Evolutionary conservation across 35 echinoderm and acorn worm species (phyloP).

Genomic region (Holothuria glaberrima): DNA sequence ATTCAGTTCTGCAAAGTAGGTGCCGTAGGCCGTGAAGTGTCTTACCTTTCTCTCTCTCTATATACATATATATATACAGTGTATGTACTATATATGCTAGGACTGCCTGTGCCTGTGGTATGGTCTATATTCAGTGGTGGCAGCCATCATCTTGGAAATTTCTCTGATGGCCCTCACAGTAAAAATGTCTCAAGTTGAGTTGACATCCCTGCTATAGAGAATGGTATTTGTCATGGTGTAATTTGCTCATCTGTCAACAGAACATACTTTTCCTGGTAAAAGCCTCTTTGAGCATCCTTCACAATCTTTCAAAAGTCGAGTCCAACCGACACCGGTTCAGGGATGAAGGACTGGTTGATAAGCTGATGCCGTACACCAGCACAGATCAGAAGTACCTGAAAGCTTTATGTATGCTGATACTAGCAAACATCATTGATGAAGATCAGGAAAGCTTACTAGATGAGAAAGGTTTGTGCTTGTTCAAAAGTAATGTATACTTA

Average conservation of each 20-base stretch:
- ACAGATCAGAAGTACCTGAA: slow-evolving; percentile 82
- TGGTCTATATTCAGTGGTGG: too few species aligned
- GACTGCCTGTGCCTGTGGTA: too few species aligned
- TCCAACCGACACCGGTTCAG: slow-evolving; percentile 75
- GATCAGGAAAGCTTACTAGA: slow-evolving; percentile 58
- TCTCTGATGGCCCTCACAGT: too few species aligned
- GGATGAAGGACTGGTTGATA: slow-evolving; percentile 67
- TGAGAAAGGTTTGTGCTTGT: slow-evolving; percentile 53
- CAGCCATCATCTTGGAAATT: too few species aligned
- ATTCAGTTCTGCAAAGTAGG: too few species aligned
- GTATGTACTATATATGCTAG: too few species aligned
- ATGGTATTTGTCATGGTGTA: not conserved
- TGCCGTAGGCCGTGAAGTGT: too few species aligned
- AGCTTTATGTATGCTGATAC: slow-evolving; percentile 89
- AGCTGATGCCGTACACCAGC: slow-evolving; percentile 65
- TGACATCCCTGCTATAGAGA: not conserved
- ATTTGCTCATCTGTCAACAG: slow-evolving; percentile 33
- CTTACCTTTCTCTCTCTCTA: too few species aligned
- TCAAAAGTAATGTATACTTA: too few species aligned
- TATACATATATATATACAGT: too few species aligned
- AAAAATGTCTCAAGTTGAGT: too few species aligned
- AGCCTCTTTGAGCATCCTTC: slow-evolving; percentile 94
- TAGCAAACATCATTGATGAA: slow-evolving; percentile 96
- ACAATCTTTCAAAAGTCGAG: slow-evolving; percentile 87
- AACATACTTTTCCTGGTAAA: slow-evolving; percentile 85